These are phyloP conservation scores for Sisyra terminalis DNA, from an alignment of 2,888 invertebrate species.

Conservation along the genomic window DNA sequence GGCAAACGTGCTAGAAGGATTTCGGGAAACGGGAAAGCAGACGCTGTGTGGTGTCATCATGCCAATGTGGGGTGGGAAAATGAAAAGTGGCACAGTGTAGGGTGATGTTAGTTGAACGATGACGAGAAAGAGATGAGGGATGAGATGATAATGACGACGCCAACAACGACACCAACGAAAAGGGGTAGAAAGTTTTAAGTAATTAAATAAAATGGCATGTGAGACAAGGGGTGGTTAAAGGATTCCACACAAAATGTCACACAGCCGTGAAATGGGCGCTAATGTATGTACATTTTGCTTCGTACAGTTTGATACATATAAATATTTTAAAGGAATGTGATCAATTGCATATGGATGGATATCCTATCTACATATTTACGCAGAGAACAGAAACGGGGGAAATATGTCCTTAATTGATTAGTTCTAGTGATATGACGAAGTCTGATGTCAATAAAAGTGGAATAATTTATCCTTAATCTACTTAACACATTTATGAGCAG, in stretches of 20 bases:
- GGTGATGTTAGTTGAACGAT: background rate
- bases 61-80: background rate
- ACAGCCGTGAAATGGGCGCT: constrained; percentile 2
- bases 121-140: too few species aligned
- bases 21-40: background rate
- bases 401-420: too few species aligned
- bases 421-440: too few species aligned
- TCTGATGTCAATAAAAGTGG: too few species aligned
- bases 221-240: background rate
- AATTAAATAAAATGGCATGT: constrained; percentile 8
- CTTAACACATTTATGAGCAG: too few species aligned
- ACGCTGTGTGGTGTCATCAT: background rate
- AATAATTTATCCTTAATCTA: too few species aligned
- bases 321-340: background rate
- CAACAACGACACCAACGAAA: constrained; percentile 1
- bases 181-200: constrained; percentile 7
- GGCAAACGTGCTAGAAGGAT: too few species aligned
- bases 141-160: too few species aligned
- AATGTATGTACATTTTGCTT: background rate
- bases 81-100: background rate
- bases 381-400: too few species aligned
- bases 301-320: background rate
- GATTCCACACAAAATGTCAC: constrained; percentile 1
- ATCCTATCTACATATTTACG: background rate
- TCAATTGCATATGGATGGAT: background rate